Conservation (phyloP, 2,888 invertebrate species). For the Crepidodera aurea region DNA sequence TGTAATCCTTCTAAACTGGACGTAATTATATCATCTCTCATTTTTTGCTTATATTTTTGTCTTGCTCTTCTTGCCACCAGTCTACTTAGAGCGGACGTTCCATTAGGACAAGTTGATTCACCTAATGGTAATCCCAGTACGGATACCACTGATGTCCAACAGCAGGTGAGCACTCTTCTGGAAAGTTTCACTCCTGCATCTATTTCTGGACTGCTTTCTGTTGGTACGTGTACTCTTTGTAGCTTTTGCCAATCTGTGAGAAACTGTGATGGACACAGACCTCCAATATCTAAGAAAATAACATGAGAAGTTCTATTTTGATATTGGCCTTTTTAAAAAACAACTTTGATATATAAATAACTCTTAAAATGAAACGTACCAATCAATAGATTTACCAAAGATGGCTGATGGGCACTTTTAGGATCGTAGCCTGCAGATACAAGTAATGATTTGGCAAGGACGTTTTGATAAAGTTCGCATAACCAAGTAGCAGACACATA, state of each 20-base stretch:
- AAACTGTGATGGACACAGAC: constrained; percentile 82
- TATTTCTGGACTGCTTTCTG: constrained; percentile 74
- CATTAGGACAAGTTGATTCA: constrained; percentile 57
- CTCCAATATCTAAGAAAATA: constrained; percentile 77
- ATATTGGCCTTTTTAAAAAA: neutral
- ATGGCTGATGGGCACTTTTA: constrained; percentile 65
- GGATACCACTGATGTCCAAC: constrained; percentile 91
- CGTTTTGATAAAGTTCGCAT: constrained; percentile 88
- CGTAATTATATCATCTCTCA: constrained; percentile 81
- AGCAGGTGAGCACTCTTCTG: constrained; percentile 83
- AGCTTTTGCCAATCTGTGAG: constrained; percentile 87
- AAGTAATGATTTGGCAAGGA: constrained; percentile 78
- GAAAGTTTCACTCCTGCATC: constrained; percentile 83
- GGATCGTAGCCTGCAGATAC: constrained; percentile 73
- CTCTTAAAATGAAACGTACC: constrained; percentile 63
- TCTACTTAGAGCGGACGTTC: constrained; percentile 63
- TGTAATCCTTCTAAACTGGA: constrained; percentile 89
- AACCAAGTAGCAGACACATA: constrained; percentile 95
- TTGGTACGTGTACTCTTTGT: constrained; percentile 75
- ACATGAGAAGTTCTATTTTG: neutral
- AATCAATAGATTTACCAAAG: constrained; percentile 77
- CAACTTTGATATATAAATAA: too few relatives aligned
- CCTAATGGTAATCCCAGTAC: constrained; percentile 83
- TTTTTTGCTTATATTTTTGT: constrained; percentile 66
- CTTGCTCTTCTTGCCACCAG: constrained; percentile 67